These are phyloP conservation scores for Parnassius glacialis DNA, from an alignment of 2,888 invertebrate species.

Conservation along the genomic window DNA sequence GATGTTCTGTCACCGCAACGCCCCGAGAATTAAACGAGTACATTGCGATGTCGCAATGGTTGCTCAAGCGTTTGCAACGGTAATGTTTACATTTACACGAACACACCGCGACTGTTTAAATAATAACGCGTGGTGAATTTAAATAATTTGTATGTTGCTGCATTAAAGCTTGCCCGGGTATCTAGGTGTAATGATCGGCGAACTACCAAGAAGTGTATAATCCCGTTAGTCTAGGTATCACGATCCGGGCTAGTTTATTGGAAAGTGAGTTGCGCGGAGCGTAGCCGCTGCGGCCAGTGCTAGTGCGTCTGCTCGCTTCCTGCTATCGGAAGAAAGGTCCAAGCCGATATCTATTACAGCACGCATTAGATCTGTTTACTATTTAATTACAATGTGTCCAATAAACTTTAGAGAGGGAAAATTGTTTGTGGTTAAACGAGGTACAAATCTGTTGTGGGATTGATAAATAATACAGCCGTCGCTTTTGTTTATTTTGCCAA, in stretches of 20 bases:
- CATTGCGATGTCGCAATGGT: constrained; percentile 44
- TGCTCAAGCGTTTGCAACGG: constrained; percentile 22
- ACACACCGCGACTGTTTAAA: constrained; percentile 10
- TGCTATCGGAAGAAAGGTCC: constrained; percentile 53
- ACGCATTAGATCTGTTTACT: constrained; percentile 32
- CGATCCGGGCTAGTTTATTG: constrained; percentile 72
- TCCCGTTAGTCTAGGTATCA: constrained; percentile 75
- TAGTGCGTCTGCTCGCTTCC: constrained; percentile 50
- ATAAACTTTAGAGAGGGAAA: constrained; percentile 27
- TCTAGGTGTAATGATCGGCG: constrained; percentile 55
- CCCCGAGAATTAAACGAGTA: constrained; percentile 45
- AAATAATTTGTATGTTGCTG: constrained; percentile 20
- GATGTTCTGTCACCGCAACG: constrained; percentile 48
- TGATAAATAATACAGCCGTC: constrained; percentile 2
- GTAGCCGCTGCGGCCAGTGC: constrained; percentile 36
- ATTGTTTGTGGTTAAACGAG: constrained; percentile 1
- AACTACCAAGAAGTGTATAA: constrained; percentile 58
- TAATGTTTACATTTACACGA: constrained; percentile 21
- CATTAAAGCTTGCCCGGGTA: constrained; percentile 13
- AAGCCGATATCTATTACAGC: constrained; percentile 35
- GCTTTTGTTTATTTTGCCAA: too few species aligned
- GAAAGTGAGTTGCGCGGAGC: constrained; percentile 68
- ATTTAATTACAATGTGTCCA: constrained; percentile 23
- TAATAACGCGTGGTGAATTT: constrained; percentile 18
- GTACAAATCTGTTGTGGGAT: neutral